These are phyloP conservation scores for Physella acuta DNA, from an alignment of 1,140 invertebrate species.

Conservation along the genomic window DNA sequence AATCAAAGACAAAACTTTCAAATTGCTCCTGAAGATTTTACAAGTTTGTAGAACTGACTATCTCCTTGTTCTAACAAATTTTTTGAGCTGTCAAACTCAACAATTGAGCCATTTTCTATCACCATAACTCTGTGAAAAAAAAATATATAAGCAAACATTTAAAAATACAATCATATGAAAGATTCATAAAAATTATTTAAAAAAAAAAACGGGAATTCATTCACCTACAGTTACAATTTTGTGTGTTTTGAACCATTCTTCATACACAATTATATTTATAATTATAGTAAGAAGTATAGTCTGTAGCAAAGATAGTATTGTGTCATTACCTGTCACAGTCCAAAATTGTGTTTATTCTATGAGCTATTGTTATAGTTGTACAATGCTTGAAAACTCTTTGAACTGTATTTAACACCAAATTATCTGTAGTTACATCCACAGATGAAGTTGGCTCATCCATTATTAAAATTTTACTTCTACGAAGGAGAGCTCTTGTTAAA, in stretches of 20 bases:
- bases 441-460: conserved; percentile 21
- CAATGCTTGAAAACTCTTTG: conserved; percentile 45
- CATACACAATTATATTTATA: too few relatives aligned
- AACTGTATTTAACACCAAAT: conserved; percentile 3
- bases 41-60: conserved; percentile 49
- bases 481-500: conserved; percentile 7
- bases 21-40: conserved; percentile 44
- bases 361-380: conserved; percentile 59
- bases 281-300: too few relatives aligned
- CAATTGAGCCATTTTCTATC: conserved; percentile 73
- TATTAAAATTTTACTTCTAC: conserved; percentile 1
- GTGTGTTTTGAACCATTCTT: too few relatives aligned
- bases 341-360: conserved; percentile 59
- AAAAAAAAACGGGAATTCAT: too few relatives aligned
- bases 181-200: too few relatives aligned
- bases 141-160: too few relatives aligned
- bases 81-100: conserved; percentile 78
- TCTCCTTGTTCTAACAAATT: conserved; percentile 61
- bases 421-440: conserved; percentile 12
- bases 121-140: conserved; percentile 71
- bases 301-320: too few relatives aligned
- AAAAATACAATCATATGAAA: too few relatives aligned
- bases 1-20: too few relatives aligned
- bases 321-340: conserved; percentile 48
- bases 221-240: too few relatives aligned